These are phyloP conservation scores for Ptyas mucosa DNA, from an alignment of 2,113 vertebrate genomes.

Conservation along the genomic window DNA sequence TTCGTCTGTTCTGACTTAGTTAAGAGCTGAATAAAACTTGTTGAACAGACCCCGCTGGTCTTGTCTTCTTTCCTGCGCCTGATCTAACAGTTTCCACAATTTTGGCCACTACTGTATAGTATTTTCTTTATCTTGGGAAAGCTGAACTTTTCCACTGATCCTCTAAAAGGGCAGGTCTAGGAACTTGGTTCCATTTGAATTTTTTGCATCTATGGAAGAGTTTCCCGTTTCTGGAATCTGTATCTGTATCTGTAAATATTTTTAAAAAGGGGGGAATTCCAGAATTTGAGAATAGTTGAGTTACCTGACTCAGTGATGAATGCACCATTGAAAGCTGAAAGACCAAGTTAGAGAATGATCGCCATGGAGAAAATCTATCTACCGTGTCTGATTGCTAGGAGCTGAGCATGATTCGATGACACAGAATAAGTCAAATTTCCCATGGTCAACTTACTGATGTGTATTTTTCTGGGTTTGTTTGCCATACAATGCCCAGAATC, in stretches of 20 bases:
- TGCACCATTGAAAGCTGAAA: not conserved
- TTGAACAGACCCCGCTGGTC: no score
- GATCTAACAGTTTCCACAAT: no score
- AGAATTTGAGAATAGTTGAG: not conserved
- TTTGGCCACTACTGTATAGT: no score
- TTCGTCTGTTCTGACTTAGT: no score
- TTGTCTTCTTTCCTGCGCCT: no score
- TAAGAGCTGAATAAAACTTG: no score
- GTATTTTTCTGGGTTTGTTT: not conserved
- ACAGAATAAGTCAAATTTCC: not conserved
- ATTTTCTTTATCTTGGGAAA: no score
- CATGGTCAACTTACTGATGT: not conserved
- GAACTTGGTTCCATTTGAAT: not conserved
- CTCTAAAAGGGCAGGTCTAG: not conserved
- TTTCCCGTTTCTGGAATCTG: not conserved
- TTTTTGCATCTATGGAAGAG: not conserved
- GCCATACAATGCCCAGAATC: no score
- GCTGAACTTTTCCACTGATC: no score
- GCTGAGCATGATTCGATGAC: not conserved
- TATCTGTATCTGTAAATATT: no score
- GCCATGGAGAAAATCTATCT: not conserved
- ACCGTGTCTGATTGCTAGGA: not conserved
- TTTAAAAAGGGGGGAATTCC: no score
- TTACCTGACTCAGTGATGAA: not conserved
- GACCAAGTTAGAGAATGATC: not conserved